These are phyloP conservation scores for Lepidothrix coronata DNA, from an alignment of 2,113 vertebrate species.

Conservation along the genomic window DNA sequence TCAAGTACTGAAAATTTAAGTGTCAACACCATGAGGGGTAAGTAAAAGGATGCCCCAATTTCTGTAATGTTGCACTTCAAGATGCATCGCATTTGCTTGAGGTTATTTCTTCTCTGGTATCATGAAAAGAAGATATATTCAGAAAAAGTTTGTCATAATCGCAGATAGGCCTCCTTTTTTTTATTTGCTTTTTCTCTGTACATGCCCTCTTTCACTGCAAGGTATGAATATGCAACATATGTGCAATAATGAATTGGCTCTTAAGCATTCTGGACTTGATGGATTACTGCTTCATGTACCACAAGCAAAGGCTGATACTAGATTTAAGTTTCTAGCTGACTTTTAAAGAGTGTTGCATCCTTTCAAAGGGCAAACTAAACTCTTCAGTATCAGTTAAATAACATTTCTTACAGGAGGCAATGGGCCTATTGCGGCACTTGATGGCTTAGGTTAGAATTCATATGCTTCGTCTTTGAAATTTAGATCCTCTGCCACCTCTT, in stretches of 20 bases:
- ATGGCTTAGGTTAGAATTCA: conserved; percentile 5
- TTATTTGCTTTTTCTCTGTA: background rate
- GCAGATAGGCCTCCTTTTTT: background rate
- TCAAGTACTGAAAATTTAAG: background rate
- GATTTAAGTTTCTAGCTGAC: background rate
- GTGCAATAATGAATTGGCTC: background rate
- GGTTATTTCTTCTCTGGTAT: background rate
- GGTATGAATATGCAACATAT: background rate
- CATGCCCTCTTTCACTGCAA: background rate
- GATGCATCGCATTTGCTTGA: background rate
- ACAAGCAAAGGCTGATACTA: conserved; percentile 4
- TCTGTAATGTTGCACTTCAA: background rate
- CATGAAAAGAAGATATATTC: background rate
- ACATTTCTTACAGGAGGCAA: conserved; percentile 39
- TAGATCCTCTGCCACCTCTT: background rate
- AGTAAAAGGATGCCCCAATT: background rate
- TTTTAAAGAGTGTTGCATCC: conserved; percentile 12
- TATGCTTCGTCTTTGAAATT: background rate
- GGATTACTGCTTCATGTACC: background rate
- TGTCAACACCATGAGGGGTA: background rate
- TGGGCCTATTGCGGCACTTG: background rate
- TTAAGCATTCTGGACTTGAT: background rate
- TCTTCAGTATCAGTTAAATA: background rate
- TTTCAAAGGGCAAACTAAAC: conserved; percentile 36
- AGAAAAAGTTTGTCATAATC: background rate